Base-by-base conservation (phyloP, 2,113 vertebrate species). In the Corvus hawaiiensis region DNA sequence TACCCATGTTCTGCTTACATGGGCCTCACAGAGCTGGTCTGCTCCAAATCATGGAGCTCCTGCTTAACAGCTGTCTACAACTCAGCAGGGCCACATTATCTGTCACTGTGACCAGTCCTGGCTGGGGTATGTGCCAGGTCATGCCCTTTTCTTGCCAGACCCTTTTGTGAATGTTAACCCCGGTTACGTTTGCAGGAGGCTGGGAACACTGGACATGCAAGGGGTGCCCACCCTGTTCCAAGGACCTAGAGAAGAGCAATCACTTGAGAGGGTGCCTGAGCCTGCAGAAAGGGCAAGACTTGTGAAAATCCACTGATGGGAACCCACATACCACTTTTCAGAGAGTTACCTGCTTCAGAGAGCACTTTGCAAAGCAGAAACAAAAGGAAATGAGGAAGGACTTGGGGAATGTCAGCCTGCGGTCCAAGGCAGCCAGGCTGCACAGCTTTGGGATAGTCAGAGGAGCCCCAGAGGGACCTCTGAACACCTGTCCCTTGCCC, bases 21-120 rank as follows among this genome's bases (percentile, higher is more conserved):
- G 27, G 30, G 14, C 16, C 48, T 71, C 67, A 39, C 39, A 68
- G 71, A 75, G 20, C 30, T 75, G 28, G 2, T 62, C 43, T 63
- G 52, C 35, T 67, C 76, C 83, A 80, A 69, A 73, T 64, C 13
- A 26, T 6, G 13, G 58, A 72, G 46, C 71, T 68, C 52, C 37
- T 88, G 52, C 62, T 72, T 85, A 43, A 39, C 8, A 59, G 7
- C 13, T 46, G 6, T 26, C 61, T 59, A 0, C 18, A 56, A 1
- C 17, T 58, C 49, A 54, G 26, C 75, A 73, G 30, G 48, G n/a
- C 27, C 58, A 51, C 20, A 11, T 10, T 8, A 49, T 55, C 43
- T 66, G 30, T 15, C 0, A 0, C 1, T 44, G 30, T 61, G 63
- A 61, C 13, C 33, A 58, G n/a, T 35, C 43, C 43, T 81, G 62